Evolutionary conservation across 2,797 vertebrate species (phyloP), one percentile per base, ranked within the genome.

Genomic region (Emys orbicularis): DNA sequence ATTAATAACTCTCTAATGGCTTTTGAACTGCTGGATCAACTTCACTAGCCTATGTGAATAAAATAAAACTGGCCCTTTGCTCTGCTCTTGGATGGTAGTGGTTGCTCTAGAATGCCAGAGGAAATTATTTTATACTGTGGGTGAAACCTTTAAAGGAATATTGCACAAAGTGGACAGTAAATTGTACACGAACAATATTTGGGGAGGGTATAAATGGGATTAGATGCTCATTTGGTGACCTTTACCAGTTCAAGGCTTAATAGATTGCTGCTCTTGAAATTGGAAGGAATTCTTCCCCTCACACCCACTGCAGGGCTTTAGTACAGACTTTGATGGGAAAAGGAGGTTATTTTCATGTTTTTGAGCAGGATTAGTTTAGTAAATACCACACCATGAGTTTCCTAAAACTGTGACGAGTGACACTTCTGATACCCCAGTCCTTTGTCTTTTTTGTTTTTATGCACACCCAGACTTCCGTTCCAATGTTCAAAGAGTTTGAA

Each of bases 391-490:
- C 93, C 86, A 34, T 81, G 89, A 94, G 44, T 94, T 87, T 21
- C 21, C 47, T 85, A 50, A 54, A 50, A 90, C 89, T 95, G 87
- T 65, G 83, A 90, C 90, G 87, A 23, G 41, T 47, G 72, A 57
- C 90, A 74, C 47, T 31, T 96, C 88, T 91, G 89, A 41, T 34
- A n/a, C n/a, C n/a, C n/a, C 34, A 37, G n/a, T n/a, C 61, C 18
- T 37, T 68, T 37, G 59, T 93, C 83, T 95, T 95, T 87, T 82
- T 84, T 87, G 83, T 59, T 95, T 34, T 81, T 90, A 29, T 50
- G 57, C 47, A 21, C 89, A 82, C n/a, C 23, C 77, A 56, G 50
- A 83, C 41, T 76, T 44, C 72, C 15, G 41, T 25, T 76, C 23
- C 44, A 47, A 27, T 29, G n/a, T 83, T 96, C 83, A 41, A 21